phyloP scores from a whole-genome alignment of 2,888 invertebrate species.

The Parnassius orleans region DNA sequence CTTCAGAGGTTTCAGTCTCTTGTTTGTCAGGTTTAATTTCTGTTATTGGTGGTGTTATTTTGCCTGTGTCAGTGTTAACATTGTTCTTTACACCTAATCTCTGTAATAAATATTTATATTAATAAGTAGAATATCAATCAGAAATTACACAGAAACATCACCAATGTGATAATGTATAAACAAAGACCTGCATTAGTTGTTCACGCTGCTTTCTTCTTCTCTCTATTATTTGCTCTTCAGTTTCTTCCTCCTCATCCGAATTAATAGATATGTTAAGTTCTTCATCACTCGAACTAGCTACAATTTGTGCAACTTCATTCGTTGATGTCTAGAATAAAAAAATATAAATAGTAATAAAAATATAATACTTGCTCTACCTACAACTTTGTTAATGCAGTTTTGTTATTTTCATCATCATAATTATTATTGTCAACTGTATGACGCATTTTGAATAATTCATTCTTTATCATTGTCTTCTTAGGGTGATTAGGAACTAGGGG shows the following conservation, averaged over 20 bases:
- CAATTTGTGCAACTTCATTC: constrained; percentile 88
- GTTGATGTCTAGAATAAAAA: constrained; percentile 80
- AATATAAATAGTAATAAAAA: too few relatives aligned
- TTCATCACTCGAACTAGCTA: constrained; percentile 86
- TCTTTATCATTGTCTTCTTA: too few relatives aligned
- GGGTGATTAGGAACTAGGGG: too few relatives aligned
- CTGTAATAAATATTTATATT: constrained; percentile 2
- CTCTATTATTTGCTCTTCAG: constrained; percentile 96
- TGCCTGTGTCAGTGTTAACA: constrained; percentile 1
- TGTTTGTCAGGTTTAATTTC: constrained; percentile 12
- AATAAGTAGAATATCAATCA: too few relatives aligned
- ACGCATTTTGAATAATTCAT: too few relatives aligned
- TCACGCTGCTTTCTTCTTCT: constrained; percentile 92
- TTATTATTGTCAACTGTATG: too few relatives aligned
- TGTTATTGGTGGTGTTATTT: constrained; percentile 23
- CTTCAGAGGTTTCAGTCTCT: constrained; percentile 18
- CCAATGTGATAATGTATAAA: not conserved
- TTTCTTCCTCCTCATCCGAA: constrained; percentile 91
- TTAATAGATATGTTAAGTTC: constrained; percentile 88
- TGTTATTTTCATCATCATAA: too few relatives aligned
- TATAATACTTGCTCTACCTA: not conserved
- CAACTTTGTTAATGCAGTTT: not conserved
- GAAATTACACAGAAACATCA: too few relatives aligned
- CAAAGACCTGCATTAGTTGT: constrained; percentile 86
- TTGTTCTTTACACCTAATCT: constrained; percentile 12